Base-by-base conservation (phyloP, 2,888 invertebrate species). In the Andrena hattorfiana region DNA sequence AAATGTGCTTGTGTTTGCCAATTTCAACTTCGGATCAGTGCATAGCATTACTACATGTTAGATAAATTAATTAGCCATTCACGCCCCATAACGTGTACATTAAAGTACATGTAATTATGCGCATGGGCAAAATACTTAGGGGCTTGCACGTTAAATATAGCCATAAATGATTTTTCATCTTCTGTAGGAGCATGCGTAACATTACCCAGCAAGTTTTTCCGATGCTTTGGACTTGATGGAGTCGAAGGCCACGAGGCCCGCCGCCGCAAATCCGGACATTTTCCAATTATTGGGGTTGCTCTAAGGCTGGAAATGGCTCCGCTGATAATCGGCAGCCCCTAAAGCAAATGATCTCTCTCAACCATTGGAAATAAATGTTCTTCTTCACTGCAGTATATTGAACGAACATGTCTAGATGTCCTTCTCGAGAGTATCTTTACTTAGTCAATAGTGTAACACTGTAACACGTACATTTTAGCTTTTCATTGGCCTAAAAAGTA, bases 251-350 rank as follows among this genome's bases (percentile, higher is more conserved):
- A 90, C 93, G 88, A 93, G 92, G 91, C 94, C 92, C 93, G 93
- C 93, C 89, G 92, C 90, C 90, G 92, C 92, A 89, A 94, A 92
- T 94, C 93, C 91, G 93, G 94, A 94, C 94, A 94, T 94, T 92
- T 91, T 93, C 87, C 89, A 94, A 94, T 94, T 94, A 94, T 94
- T 93, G 93, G 93, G 93, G 92, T 93, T 94, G 93, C 92, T 90
- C 83, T 86, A 85, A 87, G 89, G 85, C 90, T 89, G 89, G 80
- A 83, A 86, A 86, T 76, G 80, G 81, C 91, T 88, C 84, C 83
- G 83, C 84, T 92, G 88, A 89, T 92, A 85, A 90, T 90, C 86
- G 86, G 92, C 93, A 93, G 93, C 93, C 93, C 94, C 94, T 94
- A 78, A 76, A 80, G 59, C 71, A 83, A 20, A 62, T 16, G 16